Evolutionary conservation across 2,113 vertebrate species (phyloP), one percentile per base, ranked within the genome.

Genomic region (Mobula hypostoma): DNA sequence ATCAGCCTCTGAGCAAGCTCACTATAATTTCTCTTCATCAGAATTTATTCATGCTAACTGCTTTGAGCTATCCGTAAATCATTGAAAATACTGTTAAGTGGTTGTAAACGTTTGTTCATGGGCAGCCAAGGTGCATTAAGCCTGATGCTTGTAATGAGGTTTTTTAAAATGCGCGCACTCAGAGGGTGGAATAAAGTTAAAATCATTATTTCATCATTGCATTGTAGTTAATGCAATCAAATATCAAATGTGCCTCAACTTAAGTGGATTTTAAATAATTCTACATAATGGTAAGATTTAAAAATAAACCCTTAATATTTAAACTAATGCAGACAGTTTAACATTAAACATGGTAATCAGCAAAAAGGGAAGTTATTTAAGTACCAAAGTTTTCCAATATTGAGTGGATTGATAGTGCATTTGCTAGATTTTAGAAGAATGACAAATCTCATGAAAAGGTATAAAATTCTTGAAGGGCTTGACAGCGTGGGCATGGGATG

Each of bases 41-140:
- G n/a, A 88, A 88, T 88, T 63, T 63, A 88, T 27, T 88, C 85
- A 32, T 88, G 85, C n/a, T 32, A 88, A 88, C 63, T 66, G 29
- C 85, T 32, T 7, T 29, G 19, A 66, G 85, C 85, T 32, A 88
- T 19, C 14, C 85, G 61, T 88, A 66, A 88, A 88, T 66, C 85
- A 88, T 66, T 88, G 61, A 66, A 88, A 88, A 63, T 66, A 32
- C 85, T 66, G 85, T 88, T 88, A 88, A 66, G 85, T 88, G 61
- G 29, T 32, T 88, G 58, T 88, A 66, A 88, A 66, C 19, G 21
- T 40, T 24, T 93, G 90, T 74, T 74, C n/a, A 70, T 74, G 90
- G 68, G 72, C 66, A 93, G 32, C 21, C 40, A 32, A 36, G 56
- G 12, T 14, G 32, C 68, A 56, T 36, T n/a, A 72, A 56, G 5